Evolutionary conservation across 2,888 invertebrate genomes (phyloP).

Genomic region (Ochropleura plecta): DNA sequence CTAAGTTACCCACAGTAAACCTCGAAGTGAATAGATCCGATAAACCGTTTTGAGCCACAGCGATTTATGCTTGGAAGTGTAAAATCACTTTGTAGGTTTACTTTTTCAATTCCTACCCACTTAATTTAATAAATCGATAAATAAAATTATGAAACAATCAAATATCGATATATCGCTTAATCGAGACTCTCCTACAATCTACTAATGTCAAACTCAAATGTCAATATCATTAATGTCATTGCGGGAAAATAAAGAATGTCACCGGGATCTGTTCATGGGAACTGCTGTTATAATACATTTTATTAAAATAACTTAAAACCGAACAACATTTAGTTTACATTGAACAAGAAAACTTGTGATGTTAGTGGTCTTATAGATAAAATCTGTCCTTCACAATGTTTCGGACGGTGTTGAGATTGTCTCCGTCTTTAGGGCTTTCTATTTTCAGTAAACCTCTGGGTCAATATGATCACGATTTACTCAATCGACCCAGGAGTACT

Average conservation of each 20-base stretch:
- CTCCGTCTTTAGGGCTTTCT: slow-evolving; percentile 77
- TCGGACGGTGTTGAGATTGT: slow-evolving; percentile 76
- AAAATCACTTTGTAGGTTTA: not conserved
- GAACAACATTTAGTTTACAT: not conserved
- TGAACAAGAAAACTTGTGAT: slow-evolving; percentile 14
- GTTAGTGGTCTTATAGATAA: slow-evolving; percentile 21
- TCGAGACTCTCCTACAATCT: not conserved
- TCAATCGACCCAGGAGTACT: slow-evolving; percentile 51
- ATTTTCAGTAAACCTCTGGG: slow-evolving; percentile 69
- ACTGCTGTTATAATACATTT: not conserved
- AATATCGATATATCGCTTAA: not conserved
- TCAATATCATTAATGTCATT: slow-evolving; percentile 3
- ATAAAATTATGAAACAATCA: not conserved
- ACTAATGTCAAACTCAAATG: not conserved
- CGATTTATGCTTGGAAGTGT: not conserved
- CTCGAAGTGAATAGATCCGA: not conserved
- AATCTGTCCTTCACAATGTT: slow-evolving; percentile 68
- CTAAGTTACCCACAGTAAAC: not conserved
- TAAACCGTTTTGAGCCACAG: not conserved
- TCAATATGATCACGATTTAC: slow-evolving; percentile 73
- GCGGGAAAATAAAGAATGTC: slow-evolving; percentile 16
- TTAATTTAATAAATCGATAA: not conserved
- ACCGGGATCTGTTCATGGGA: not conserved
- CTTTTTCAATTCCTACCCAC: too few species aligned
- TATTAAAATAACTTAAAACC: not conserved